Conservation (phyloP, 2,888 invertebrate genomes). For the Leptopilina drosophilae region DNA sequence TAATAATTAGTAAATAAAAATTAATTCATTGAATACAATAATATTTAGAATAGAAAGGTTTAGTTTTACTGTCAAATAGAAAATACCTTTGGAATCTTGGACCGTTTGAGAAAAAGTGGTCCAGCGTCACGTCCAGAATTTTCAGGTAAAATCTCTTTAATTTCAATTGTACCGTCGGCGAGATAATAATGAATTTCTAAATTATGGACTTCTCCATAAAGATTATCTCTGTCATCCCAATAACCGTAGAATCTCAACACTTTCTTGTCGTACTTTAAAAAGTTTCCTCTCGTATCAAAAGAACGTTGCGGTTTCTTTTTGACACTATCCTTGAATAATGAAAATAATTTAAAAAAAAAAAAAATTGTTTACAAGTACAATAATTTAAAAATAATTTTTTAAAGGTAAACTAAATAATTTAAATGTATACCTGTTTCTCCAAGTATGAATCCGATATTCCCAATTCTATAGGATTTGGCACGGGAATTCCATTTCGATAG, state of each 20-base stretch:
- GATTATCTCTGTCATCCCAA: constrained; percentile 91
- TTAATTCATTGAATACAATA: constrained; percentile 15
- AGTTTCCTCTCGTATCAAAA: constrained; percentile 85
- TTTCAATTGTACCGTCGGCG: constrained; percentile 92
- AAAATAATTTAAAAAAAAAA: neutral
- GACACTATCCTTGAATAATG: constrained; percentile 59
- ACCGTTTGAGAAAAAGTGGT: constrained; percentile 85
- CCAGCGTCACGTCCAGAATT: constrained; percentile 86
- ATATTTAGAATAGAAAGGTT: neutral
- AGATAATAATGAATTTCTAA: constrained; percentile 91
- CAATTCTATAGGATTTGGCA: constrained; percentile 83
- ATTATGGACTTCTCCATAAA: constrained; percentile 87
- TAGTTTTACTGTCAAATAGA: neutral
- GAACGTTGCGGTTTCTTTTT: constrained; percentile 80
- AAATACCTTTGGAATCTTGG: constrained; percentile 86
- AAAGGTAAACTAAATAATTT: constrained; percentile 28
- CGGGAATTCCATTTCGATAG: constrained; percentile 89
- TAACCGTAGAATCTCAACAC: constrained; percentile 89
- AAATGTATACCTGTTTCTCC: constrained; percentile 57
- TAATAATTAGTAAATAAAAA: neutral
- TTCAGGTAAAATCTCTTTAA: constrained; percentile 84
- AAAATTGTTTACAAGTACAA: neutral
- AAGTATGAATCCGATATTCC: constrained; percentile 77
- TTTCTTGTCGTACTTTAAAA: constrained; percentile 89
- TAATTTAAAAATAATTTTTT: neutral